phyloP scores from a whole-genome alignment of 2,888 invertebrate species.

The Macrosiphum euphorbiae region DNA sequence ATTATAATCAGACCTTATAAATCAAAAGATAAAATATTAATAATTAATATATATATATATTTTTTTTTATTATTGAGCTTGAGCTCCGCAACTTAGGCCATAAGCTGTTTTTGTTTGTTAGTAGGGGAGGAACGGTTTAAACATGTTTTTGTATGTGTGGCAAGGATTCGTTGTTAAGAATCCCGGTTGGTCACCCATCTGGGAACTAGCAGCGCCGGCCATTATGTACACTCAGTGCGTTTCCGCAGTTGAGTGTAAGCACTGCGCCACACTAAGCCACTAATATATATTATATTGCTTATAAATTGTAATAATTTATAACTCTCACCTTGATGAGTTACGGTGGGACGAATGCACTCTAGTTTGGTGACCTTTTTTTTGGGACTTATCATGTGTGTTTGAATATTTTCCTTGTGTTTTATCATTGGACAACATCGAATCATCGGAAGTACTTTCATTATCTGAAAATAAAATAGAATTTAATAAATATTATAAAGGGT shows the following conservation, averaged over 20 bases:
- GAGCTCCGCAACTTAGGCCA: no score
- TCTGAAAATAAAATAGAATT: neutral
- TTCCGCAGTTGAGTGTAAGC: no score
- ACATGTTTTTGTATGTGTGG: no score
- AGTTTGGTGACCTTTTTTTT: constrained; percentile 1
- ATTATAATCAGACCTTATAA: constrained; percentile 35
- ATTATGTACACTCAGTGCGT: no score
- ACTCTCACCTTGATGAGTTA: constrained; percentile 28
- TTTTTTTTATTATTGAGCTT: no score
- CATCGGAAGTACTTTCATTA: constrained; percentile 42
- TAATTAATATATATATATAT: neutral
- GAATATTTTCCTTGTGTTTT: constrained; percentile 18
- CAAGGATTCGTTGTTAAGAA: no score
- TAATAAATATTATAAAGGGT: neutral
- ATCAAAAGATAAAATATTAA: neutral
- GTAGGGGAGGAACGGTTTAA: no score
- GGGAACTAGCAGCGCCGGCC: no score
- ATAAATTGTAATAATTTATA: neutral
- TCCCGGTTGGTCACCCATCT: no score
- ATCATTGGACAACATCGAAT: neutral
- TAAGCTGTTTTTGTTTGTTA: no score
- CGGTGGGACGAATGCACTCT: constrained; percentile 9
- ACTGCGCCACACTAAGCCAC: no score
- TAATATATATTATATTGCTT: neutral
- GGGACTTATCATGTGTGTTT: constrained; percentile 14